A percentile compares a stretch with the other conserved stretches of the same genome.
These are phyloP conservation scores for Chrysodeixis includens DNA, from an alignment of 2,888 invertebrate genomes.

Conservation along the genomic window DNA sequence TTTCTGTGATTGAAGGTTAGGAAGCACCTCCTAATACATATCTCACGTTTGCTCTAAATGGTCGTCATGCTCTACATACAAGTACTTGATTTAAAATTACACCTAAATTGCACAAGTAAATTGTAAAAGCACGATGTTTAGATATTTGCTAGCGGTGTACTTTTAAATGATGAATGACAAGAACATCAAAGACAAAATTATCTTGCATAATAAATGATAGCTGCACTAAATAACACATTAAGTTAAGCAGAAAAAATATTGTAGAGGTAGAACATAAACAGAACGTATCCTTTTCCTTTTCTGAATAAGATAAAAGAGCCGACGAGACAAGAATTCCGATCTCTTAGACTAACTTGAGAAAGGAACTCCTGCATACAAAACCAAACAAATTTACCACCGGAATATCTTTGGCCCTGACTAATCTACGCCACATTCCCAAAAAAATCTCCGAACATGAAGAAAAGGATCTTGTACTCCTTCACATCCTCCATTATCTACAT, in stretches of 20 bases:
- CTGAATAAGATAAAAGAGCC: too few species aligned
- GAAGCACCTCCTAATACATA: neutral
- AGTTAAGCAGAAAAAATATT: too few species aligned
- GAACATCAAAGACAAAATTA: too few species aligned
- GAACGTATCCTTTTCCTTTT: too few species aligned
- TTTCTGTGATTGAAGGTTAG: neutral
- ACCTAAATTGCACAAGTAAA: neutral
- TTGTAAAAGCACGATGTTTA: neutral
- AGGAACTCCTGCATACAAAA: too few species aligned
- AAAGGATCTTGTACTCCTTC: neutral
- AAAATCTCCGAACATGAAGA: slow-evolving; percentile 3
- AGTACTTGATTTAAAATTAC: neutral
- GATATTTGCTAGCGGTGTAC: neutral
- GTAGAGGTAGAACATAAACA: too few species aligned
- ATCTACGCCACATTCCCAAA: neutral
- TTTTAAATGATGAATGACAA: neutral
- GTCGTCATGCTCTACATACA: neutral
- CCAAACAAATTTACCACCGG: too few species aligned
- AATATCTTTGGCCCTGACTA: too few species aligned
- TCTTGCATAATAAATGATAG: too few species aligned
- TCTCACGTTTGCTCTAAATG: neutral
- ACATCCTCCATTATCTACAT: slow-evolving; percentile 18
- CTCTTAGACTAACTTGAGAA: too few species aligned
- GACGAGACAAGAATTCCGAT: too few species aligned
- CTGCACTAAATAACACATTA: too few species aligned